These are phyloP conservation scores for Philereme transversata DNA, from an alignment of 2,888 invertebrate species.

Conservation along the genomic window DNA sequence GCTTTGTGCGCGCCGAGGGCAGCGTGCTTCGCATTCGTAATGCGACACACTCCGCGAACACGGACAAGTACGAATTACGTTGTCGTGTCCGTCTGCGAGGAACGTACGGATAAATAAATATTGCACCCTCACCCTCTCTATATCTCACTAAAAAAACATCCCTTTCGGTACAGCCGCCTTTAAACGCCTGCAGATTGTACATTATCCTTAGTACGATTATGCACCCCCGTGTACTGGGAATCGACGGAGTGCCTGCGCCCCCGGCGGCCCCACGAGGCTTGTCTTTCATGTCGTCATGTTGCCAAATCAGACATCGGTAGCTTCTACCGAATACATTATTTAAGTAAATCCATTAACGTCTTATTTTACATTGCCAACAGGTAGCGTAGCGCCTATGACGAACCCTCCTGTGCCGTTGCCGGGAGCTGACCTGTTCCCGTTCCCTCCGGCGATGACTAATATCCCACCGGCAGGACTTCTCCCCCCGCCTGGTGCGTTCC, in stretches of 20 bases:
- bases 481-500: slow-evolving; percentile 83
- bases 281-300: slow-evolving; percentile 82
- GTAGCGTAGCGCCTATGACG: slow-evolving; percentile 68
- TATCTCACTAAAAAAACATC: slow-evolving; percentile 83
- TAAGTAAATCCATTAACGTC: slow-evolving; percentile 30
- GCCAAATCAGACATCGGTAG: slow-evolving; percentile 58
- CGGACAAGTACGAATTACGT: slow-evolving; percentile 70
- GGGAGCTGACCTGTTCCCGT: slow-evolving; percentile 74
- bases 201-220: slow-evolving; percentile 84
- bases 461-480: slow-evolving; percentile 78
- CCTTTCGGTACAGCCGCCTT: slow-evolving; percentile 82
- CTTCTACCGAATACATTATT: slow-evolving; percentile 41
- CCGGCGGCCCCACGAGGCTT: slow-evolving; percentile 69
- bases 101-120: slow-evolving; percentile 82
- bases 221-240: slow-evolving; percentile 83
- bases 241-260: slow-evolving; percentile 75
- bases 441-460: slow-evolving; percentile 71
- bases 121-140: slow-evolving; percentile 83
- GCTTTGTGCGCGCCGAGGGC: slow-evolving; percentile 54
- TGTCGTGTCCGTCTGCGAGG: slow-evolving; percentile 72
- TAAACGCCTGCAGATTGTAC: slow-evolving; percentile 85
- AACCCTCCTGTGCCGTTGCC: slow-evolving; percentile 69
- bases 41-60: slow-evolving; percentile 53
- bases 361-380: slow-evolving; percentile 65
- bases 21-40: slow-evolving; percentile 74